Evolutionary conservation across 2,113 vertebrate genomes (phyloP).

Genomic region (Lipophrys pholis): DNA sequence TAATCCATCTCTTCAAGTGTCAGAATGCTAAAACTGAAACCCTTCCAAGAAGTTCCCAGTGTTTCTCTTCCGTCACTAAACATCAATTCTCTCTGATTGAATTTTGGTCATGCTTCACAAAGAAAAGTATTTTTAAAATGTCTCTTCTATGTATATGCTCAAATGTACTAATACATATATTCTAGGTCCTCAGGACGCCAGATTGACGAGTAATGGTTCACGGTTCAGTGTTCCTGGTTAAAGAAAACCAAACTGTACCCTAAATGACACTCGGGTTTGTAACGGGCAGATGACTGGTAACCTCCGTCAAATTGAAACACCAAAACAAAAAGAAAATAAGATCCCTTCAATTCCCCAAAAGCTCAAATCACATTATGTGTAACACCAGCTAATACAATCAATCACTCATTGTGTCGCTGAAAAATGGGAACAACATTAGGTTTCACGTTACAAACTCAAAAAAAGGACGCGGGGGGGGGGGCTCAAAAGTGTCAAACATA

Average conservation of each 20-base stretch:
- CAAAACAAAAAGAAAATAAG: conserved; percentile 26
- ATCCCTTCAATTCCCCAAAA: conserved; percentile 81
- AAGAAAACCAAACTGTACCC: conserved; percentile 63
- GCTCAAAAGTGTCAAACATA: conserved; percentile 76
- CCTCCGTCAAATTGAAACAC: conserved; percentile 81
- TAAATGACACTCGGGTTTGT: conserved; percentile 80
- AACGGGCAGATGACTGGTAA: conserved; percentile 79
- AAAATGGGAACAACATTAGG: conserved; percentile 81
- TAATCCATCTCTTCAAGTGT: conserved; percentile 70
- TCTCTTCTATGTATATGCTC: conserved; percentile 77
- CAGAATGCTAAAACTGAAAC: conserved; percentile 37
- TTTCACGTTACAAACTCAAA: conserved; percentile 78
- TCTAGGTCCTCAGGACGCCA: conserved; percentile 81
- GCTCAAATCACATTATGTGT: conserved; percentile 85
- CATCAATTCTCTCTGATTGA: conserved; percentile 70
- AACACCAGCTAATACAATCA: conserved; percentile 86
- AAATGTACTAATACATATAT: conserved; percentile 71
- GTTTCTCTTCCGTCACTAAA: conserved; percentile 74
- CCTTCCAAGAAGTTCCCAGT: conserved; percentile 37
- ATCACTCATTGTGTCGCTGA: conserved; percentile 86
- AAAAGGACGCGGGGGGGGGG: conserved; percentile 51
- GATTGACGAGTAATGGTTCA: conserved; percentile 71
- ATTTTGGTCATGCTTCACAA: conserved; percentile 84
- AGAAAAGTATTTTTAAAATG: conserved; percentile 35
- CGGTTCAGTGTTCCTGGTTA: conserved; percentile 25